Conservation (phyloP, 2,888 invertebrate species). For the Agrochola macilenta region DNA sequence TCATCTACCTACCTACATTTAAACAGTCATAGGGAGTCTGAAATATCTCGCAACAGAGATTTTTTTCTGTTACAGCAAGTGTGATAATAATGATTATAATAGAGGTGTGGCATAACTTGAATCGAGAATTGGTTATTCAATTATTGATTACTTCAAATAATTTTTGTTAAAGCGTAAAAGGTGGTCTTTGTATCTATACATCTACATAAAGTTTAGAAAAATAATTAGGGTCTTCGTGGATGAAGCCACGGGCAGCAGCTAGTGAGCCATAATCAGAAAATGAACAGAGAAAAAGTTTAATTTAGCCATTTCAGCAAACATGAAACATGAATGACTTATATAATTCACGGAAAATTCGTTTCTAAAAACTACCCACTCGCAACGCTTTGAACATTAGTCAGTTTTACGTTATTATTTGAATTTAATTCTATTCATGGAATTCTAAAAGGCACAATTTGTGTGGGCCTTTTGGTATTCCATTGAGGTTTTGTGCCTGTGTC, state of each 20-base stretch:
- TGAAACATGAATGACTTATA: background rate
- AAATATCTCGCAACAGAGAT: background rate
- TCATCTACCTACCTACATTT: background rate
- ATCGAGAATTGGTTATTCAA: background rate
- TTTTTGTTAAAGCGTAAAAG: background rate
- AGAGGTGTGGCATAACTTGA: background rate
- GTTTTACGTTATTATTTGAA: slow-evolving; percentile 6
- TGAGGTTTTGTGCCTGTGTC: background rate
- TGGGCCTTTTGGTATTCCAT: background rate
- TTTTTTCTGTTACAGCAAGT: background rate
- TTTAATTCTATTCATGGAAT: slow-evolving; percentile 20
- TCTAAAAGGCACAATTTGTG: background rate
- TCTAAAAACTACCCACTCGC: background rate
- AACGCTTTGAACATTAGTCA: background rate
- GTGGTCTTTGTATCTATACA: too few relatives aligned
- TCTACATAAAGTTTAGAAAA: too few relatives aligned
- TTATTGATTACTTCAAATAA: background rate
- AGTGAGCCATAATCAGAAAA: background rate
- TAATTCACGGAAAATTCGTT: background rate
- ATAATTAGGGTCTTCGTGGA: too few relatives aligned
- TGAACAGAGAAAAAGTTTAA: background rate
- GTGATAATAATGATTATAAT: background rate
- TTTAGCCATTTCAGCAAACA: slow-evolving; percentile 1
- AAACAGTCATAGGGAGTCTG: background rate
- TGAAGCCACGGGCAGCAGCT: too few relatives aligned